Conservation (phyloP, 2,888 invertebrate genomes). For the Gisinianus flammeolus region DNA sequence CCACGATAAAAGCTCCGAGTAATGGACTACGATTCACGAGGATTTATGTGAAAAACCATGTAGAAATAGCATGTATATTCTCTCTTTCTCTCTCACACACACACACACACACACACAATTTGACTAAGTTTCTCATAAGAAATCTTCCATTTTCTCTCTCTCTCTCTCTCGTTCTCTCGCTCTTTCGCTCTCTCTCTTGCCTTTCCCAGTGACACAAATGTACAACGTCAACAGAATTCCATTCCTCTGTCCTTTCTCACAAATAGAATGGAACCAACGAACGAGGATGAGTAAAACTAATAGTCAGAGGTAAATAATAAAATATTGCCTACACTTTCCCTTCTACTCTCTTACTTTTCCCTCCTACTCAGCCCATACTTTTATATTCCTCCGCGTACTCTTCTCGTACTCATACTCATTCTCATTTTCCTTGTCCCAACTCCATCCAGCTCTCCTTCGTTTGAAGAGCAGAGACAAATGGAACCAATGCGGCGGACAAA, state of each 20-base stretch:
- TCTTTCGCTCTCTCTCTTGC: background rate
- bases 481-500: too few relatives aligned
- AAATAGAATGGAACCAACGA: too few relatives aligned
- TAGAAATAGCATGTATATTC: background rate
- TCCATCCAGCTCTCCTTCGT: too few relatives aligned
- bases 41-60: constrained; percentile 39
- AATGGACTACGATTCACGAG: constrained; percentile 42
- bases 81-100: background rate
- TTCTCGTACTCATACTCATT: too few relatives aligned
- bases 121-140: constrained; percentile 3
- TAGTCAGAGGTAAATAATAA: too few relatives aligned
- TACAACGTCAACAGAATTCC: background rate
- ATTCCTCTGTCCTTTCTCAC: background rate
- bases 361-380: too few relatives aligned
- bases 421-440: too few relatives aligned
- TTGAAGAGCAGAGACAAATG: too few relatives aligned
- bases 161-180: background rate
- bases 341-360: too few relatives aligned
- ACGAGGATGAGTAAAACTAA: too few relatives aligned
- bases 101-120: background rate
- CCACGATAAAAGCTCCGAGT: constrained; percentile 43
- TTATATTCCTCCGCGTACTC: too few relatives aligned
- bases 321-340: too few relatives aligned
- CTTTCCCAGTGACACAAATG: background rate
- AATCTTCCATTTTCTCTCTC: background rate